Evolutionary conservation across 2,113 vertebrate genomes (phyloP), one percentile per base, ranked within the genome.

Genomic region (Sebastes fasciatus): DNA sequence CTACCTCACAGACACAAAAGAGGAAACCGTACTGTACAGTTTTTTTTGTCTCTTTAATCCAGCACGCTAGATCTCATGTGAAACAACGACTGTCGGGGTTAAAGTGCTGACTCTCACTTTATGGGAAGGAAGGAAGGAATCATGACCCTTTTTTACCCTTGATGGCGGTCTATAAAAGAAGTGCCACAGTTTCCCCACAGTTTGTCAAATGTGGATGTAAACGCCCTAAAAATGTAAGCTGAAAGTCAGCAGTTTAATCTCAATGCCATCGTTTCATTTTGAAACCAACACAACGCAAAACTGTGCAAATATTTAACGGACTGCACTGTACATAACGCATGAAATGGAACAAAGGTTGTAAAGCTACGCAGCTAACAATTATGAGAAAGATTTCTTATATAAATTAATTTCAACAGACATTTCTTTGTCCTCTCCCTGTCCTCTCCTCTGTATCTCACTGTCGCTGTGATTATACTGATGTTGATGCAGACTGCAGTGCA

Each of bases 401-500:
- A 34, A 60, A 26, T 73, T 1, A 6, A 46, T 45, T 17, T 26
- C 0, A n/a, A 34, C 48, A 12, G 16, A 64, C 23, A 14, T 2
- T 6, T 46, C 42, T 8, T 13, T 34, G 48, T 16, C 21, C 8
- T 16, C 58, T 26, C 26, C 2, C 48, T 6, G 40, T 78, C 78
- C 43, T 55, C 34, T 58, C 19, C 63, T 64, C 72, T 68, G 73
- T 3, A 26, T 26, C 26, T 26, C 26, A 26, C 26, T 0, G 1
- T 57, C 63, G 65, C 51, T 1, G 1, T 17, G 48, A 57, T 17
- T 19, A 14, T 2, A 13, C 8, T n/a, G 54, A 73, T 62, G 68
- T 1, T 16, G 45, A 65, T 52, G 62, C 65, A 81, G 49, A 81
- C 71, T 73, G 73, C 77, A 65, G 57, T 80, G 79, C 63, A 72